Evolutionary conservation across 2,113 vertebrate species (phyloP), one percentile per base, ranked within the genome.

Genomic region (Tylochromis polylepis): DNA sequence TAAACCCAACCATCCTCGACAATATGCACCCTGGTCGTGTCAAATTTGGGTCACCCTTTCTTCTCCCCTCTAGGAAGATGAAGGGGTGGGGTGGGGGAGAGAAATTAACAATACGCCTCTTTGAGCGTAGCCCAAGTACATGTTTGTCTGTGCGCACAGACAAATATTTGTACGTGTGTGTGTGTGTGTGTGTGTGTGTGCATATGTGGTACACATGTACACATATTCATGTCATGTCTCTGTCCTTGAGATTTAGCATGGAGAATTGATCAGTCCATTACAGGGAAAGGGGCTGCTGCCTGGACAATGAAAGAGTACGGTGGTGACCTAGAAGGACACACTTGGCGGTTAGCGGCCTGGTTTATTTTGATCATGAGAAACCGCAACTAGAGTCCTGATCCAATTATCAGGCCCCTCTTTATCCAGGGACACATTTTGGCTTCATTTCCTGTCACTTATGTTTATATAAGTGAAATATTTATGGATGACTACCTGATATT

Each of bases 21-120:
- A 86, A 88, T 78, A 91, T 87, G 85, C 57, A 46, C 10, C 86
- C 84, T n/a, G 79, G 77, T 90, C n/a, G 10, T 90, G 91, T 94
- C 89, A 94, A 86, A 94, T 95, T 82, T 93, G 92, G 94, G 95
- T 95, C 95, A 95, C 85, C 83, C 86, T 94, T 95, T 94, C 84
- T 91, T 88, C 53, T 60, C 82, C 46, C 49, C 18, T 60, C 43
- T 62, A 38, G 75, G 34, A 91, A 72, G 81, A 90, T 15, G 24
- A 87, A 70, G 36, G 56, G 55, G 82, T 58, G 24, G 56, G 11
- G 82, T 36, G 57, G 31, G 36, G 27, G 55, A 79, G n/a, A 24
- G 57, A 85, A 49, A 77, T 59, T 7, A 88, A 95, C 95, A 95
- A 95, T 90, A 75, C 34, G 5, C 38, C 51, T 90, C 91, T 89